Percentiles rank a stretch among this genome's conserved stretches.
Evolutionary conservation across 2,888 invertebrate species (phyloP).

Genomic region (Rutpela maculata): DNA sequence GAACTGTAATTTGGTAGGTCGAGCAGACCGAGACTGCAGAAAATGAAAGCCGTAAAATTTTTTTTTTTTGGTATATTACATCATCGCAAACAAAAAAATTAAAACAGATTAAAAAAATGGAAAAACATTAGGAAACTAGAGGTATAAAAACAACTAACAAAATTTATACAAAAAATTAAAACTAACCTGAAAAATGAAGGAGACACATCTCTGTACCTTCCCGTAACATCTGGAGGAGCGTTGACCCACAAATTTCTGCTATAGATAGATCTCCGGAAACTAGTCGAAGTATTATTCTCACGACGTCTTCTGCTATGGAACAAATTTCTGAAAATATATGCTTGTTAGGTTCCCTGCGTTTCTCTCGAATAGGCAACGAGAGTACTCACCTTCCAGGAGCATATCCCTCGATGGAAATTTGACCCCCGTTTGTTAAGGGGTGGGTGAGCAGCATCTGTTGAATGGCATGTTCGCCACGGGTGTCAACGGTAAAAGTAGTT

Average conservation of each 20-base stretch:
- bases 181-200: constrained; percentile 85
- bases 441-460: constrained; percentile 77
- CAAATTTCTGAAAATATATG: constrained; percentile 37
- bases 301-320: constrained; percentile 57
- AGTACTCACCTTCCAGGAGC: constrained; percentile 56
- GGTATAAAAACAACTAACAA: too few species aligned
- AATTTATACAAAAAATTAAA: background rate
- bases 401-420: constrained; percentile 62
- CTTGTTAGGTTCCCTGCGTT: background rate
- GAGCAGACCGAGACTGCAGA: too few species aligned
- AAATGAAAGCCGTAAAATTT: too few species aligned
- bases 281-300: constrained; percentile 66
- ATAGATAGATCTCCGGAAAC: constrained; percentile 84
- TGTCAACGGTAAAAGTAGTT: constrained; percentile 82
- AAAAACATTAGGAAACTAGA: too few species aligned
- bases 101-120: too few species aligned
- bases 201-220: constrained; percentile 83
- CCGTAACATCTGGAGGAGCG: constrained; percentile 82
- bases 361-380: background rate
- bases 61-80: too few species aligned
- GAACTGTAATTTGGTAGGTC: too few species aligned
- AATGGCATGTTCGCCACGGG: constrained; percentile 78
- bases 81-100: too few species aligned
- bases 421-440: constrained; percentile 67
- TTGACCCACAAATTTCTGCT: constrained; percentile 85